A percentile compares a stretch with the other conserved stretches of the same genome.
Evolutionary conservation across 2,113 vertebrate species (phyloP).

Genomic region (Orycteropus afer): DNA sequence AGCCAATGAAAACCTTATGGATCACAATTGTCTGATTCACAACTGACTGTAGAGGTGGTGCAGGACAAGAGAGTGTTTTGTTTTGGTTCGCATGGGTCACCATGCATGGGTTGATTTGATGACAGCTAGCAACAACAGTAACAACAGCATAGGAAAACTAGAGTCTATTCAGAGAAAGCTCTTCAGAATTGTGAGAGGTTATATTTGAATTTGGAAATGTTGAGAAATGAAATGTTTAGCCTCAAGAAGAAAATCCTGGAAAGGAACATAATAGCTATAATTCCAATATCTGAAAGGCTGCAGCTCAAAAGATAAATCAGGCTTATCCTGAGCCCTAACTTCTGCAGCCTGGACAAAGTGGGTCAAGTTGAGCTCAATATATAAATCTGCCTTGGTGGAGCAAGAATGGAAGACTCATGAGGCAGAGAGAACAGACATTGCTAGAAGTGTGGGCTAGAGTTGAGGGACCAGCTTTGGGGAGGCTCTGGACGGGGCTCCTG

Average conservation of each 20-base stretch:
- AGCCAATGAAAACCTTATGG: background rate
- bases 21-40: background rate
- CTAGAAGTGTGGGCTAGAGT: background rate
- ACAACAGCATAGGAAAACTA: background rate
- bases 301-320: conserved; percentile 12
- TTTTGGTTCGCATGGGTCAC: no score
- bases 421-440: background rate
- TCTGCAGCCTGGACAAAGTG: background rate
- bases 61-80: background rate
- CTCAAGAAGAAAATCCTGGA: conserved; percentile 32
- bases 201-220: background rate
- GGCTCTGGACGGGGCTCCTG: background rate
- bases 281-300: background rate
- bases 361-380: background rate
- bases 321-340: conserved; percentile 11
- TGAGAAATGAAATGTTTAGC: conserved; percentile 33
- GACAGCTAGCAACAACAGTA: background rate
- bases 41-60: background rate
- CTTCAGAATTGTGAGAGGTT: background rate
- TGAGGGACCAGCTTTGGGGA: background rate
- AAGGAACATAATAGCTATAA: background rate
- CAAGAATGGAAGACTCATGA: background rate
- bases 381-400: background rate
- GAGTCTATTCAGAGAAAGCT: conserved; percentile 15
- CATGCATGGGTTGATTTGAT: background rate